phyloP scores from a whole-genome alignment of 2,888 invertebrate genomes.

The Dioctria linearis region DNA sequence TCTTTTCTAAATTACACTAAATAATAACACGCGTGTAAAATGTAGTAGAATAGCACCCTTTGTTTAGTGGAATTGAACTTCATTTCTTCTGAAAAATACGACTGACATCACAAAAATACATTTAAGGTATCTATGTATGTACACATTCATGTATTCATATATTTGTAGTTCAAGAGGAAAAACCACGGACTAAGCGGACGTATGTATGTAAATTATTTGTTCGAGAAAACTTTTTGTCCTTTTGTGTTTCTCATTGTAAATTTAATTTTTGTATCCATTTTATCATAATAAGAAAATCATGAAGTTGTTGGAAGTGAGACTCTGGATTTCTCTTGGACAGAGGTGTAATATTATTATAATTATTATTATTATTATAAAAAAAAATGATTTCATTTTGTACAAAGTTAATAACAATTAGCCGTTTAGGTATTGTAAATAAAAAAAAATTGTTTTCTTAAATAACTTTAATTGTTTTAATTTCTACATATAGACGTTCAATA shows the following conservation, averaged over 20 bases:
- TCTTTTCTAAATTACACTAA: neutral
- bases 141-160: no score
- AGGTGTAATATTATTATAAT: slow-evolving; percentile 14
- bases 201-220: slow-evolving; percentile 1
- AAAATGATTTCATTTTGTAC: slow-evolving; percentile 51
- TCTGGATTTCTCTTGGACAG: slow-evolving; percentile 40
- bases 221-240: slow-evolving; percentile 1
- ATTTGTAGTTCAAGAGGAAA: slow-evolving; percentile 34
- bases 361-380: neutral
- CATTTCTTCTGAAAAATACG: slow-evolving; percentile 22
- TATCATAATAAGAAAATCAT: slow-evolving; percentile 20
- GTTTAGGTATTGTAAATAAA: slow-evolving; percentile 40
- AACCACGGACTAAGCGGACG: neutral
- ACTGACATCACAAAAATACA: slow-evolving; percentile 46
- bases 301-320: neutral
- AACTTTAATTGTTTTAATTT: slow-evolving; percentile 1
- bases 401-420: slow-evolving; percentile 48
- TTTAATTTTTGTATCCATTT: slow-evolving; percentile 10
- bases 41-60: neutral
- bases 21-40: neutral
- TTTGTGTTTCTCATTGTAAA: slow-evolving; percentile 23
- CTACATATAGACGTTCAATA: no score
- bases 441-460: slow-evolving; percentile 52
- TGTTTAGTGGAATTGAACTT: slow-evolving; percentile 14
- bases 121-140: neutral